Evolutionary conservation across 2,888 invertebrate species (phyloP), one percentile per base, ranked within the genome.

Genomic region (Bellardia pandia): DNA sequence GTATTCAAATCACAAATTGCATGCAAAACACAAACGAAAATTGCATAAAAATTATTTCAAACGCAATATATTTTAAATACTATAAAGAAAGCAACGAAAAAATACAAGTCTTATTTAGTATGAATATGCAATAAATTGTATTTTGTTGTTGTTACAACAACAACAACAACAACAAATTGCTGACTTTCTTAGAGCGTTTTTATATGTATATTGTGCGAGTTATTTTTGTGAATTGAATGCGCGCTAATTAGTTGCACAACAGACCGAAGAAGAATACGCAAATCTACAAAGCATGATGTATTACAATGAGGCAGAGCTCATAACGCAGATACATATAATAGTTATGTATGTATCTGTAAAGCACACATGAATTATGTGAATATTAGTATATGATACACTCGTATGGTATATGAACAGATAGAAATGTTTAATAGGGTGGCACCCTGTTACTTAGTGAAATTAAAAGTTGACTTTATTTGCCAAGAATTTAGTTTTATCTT

Each of bases 211-310:
- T 45, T 45, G 11, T 45, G 13, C 37, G 37, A 37, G 45, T 6
- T 62, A 40, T 75, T 75, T 76, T 83, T 80, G 66, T 58, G 56
- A 60, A 71, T 48, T 76, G 60, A 81, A 74, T 72, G 66, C 51
- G 76, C 80, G 77, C 80, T 85, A 87, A 87, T 87, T 85, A 80
- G 80, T 77, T 87, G 76, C 74, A 86, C 86, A 81, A 81, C 81
- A 66, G 74, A 80, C 71, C 85, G 68, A 82, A 86, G 72, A 86
- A 82, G 72, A 82, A 82, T 81, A 86, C 86, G 86, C 81, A 82
- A 86, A 86, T 82, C 74, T 66, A 68, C 58, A 56, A 56, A 66
- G 60, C 66, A 45, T 51, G 58, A 71, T 76, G 48, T 42, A 30
- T 33, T 45, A 72, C 64, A 74, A 42, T 56, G 23, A 23, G 33